Base-by-base conservation (phyloP, 2,113 vertebrate genomes). In the Toxotes jaculatrix region DNA sequence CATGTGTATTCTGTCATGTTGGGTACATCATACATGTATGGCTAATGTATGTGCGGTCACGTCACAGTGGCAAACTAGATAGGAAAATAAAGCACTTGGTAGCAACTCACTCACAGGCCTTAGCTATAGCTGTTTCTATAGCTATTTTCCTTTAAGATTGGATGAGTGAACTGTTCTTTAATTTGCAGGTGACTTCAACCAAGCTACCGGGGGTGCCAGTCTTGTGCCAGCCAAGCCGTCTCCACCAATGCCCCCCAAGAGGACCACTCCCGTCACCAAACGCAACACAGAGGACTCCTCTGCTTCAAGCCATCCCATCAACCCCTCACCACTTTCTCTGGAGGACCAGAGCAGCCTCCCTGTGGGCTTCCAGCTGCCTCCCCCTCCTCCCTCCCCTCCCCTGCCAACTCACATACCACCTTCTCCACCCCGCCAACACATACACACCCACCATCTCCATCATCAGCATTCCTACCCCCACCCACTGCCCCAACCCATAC, bases 191-290 rank as follows among this genome's bases (percentile, higher is more conserved):
- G 98, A 99, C 91, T 94, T 98, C 70, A 92, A 94, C 14, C 97
- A 98, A 79, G 94, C 94, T 74, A 84, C 96, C 6, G 94, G 93
- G n/a, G 94, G 91, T 2, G 69, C 76, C 92, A 92, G 90, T 91
- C 95, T 89, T 81, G 95, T 83, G 86, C 95, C 61, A 14, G 91
- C 95, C 73, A 99, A 98, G 89, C 97, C 97, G 6, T 99, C 98
- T 12, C 98, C 98, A 17, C 98, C 98, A 5, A 96, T 98, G 91
- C 98, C 98, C 14, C 96, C 96, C 0, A 99, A 98, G 88, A 96
- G 98, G 90, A 97, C 96, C 78, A 93, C 96, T 49, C 94, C 96
- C 0, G 92, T 97, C 62, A 95, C 93, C 87, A 96, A 96, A 79
- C 95, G 95, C 56, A 86, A 12, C 85, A 49, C 86, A 0, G 87